phyloP scores from a whole-genome alignment of 2,888 invertebrate genomes.

The Chymomyza amoena region DNA sequence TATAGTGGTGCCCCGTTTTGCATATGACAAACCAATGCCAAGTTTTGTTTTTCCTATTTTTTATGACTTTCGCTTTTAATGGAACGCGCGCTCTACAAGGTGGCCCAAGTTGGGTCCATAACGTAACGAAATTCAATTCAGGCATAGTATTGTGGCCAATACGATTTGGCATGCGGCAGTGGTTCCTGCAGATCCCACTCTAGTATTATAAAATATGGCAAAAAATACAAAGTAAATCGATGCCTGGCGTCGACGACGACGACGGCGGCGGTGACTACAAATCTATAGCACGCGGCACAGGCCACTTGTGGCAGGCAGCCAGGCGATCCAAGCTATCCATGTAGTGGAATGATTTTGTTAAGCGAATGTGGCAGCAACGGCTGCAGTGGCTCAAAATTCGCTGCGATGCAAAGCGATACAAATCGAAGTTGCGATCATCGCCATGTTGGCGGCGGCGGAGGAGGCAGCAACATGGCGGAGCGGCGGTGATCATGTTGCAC shows the following conservation, averaged over 20 bases:
- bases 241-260: slow-evolving; percentile 21
- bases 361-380: slow-evolving; percentile 19
- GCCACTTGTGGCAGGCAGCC: slow-evolving; percentile 9
- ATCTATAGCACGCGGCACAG: slow-evolving; percentile 64
- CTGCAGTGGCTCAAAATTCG: slow-evolving; percentile 17
- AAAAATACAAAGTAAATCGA: slow-evolving; percentile 57
- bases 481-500: slow-evolving; percentile 62
- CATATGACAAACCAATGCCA: slow-evolving; percentile 50
- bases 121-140: background rate
- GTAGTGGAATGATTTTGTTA: slow-evolving; percentile 6
- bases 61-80: slow-evolving; percentile 67
- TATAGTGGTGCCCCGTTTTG: slow-evolving; percentile 34
- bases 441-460: background rate
- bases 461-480: slow-evolving; percentile 14
- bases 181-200: slow-evolving; percentile 1
- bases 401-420: slow-evolving; percentile 53
- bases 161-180: background rate
- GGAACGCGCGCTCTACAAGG: slow-evolving; percentile 18
- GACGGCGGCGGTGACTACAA: slow-evolving; percentile 37
- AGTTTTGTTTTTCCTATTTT: slow-evolving; percentile 14
- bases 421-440: slow-evolving; percentile 65
- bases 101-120: slow-evolving; percentile 16
- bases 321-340: too few species aligned
- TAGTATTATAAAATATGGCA: slow-evolving; percentile 61
- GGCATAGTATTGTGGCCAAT: background rate